Conservation (phyloP, 2,888 invertebrate genomes). For the Nowickia ferox region DNA sequence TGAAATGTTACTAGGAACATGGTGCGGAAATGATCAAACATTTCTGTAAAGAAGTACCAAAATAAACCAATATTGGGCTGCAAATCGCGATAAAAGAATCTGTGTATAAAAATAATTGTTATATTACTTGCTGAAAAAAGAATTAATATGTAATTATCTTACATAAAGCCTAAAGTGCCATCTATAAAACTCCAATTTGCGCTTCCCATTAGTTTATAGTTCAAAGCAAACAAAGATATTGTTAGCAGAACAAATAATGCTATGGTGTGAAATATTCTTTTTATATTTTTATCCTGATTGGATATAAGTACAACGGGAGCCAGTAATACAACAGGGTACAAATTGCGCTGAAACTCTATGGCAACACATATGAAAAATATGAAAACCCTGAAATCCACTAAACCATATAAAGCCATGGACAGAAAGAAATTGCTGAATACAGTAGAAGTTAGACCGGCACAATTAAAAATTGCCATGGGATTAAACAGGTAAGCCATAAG, state of each 20-base stretch:
- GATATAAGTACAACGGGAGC: constrained; percentile 89
- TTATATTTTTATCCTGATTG: constrained; percentile 65
- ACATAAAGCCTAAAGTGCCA: constrained; percentile 93
- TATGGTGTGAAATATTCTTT: constrained; percentile 67
- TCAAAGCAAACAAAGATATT: constrained; percentile 74
- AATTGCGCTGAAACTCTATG: constrained; percentile 91
- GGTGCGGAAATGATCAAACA: constrained; percentile 99
- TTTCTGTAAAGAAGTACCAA: constrained; percentile 99
- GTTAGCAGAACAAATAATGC: constrained; percentile 75
- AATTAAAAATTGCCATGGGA: constrained; percentile 93
- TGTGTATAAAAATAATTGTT: constrained; percentile 83
- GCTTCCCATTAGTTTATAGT: constrained; percentile 84
- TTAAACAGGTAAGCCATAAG: constrained; percentile 93
- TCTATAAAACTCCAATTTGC: constrained; percentile 87
- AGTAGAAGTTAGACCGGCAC: constrained; percentile 94
- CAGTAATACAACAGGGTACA: constrained; percentile 92
- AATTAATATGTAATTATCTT: constrained; percentile 81
- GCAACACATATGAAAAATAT: constrained; percentile 88
- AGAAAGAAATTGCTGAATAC: constrained; percentile 94
- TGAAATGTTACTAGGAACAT: constrained; percentile 98
- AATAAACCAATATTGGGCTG: constrained; percentile 98
- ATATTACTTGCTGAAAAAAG: background rate
- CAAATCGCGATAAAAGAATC: constrained; percentile 95
- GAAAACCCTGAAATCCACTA: constrained; percentile 87
- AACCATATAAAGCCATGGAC: constrained; percentile 88